phyloP scores from a whole-genome alignment of 2,113 vertebrate genomes.

The Dendropsophus ebraccatus region DNA sequence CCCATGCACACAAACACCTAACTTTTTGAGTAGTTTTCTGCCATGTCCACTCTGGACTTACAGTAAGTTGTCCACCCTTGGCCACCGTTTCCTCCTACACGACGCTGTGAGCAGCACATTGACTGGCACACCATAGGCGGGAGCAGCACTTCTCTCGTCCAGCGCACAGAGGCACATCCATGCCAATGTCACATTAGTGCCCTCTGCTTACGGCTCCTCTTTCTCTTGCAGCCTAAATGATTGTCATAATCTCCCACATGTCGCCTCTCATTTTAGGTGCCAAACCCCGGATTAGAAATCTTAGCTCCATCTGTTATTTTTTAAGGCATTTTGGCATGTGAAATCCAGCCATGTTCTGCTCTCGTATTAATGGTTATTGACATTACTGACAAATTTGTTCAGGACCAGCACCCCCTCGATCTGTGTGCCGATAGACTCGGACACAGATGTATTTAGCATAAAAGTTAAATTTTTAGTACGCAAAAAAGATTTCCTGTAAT shows the following conservation, averaged over 20 bases:
- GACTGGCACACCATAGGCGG: neutral
- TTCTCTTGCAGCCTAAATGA: slow-evolving; percentile 4
- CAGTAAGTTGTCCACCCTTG: neutral
- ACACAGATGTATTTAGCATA: neutral
- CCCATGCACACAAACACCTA: neutral
- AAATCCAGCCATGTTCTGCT: too few species aligned
- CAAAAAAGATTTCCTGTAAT: too few species aligned
- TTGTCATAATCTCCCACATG: slow-evolving; percentile 15
- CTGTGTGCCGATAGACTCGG: neutral
- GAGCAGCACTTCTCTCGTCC: neutral
- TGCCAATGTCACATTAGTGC: slow-evolving; percentile 15
- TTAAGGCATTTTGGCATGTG: neutral
- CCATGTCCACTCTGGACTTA: neutral
- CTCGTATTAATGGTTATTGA: neutral
- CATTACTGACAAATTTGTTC: neutral
- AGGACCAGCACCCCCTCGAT: neutral
- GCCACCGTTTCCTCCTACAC: neutral
- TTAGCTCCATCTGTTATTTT: slow-evolving; percentile 16
- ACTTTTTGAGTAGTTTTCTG: neutral
- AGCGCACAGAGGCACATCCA: neutral
- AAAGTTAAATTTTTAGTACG: neutral
- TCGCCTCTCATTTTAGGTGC: slow-evolving; percentile 11
- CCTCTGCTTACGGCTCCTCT: neutral
- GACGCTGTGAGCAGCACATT: neutral
- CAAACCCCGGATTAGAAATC: slow-evolving; percentile 31